These are phyloP conservation scores for Baccha elongata DNA, from an alignment of 2,888 invertebrate genomes.

Conservation along the genomic window DNA sequence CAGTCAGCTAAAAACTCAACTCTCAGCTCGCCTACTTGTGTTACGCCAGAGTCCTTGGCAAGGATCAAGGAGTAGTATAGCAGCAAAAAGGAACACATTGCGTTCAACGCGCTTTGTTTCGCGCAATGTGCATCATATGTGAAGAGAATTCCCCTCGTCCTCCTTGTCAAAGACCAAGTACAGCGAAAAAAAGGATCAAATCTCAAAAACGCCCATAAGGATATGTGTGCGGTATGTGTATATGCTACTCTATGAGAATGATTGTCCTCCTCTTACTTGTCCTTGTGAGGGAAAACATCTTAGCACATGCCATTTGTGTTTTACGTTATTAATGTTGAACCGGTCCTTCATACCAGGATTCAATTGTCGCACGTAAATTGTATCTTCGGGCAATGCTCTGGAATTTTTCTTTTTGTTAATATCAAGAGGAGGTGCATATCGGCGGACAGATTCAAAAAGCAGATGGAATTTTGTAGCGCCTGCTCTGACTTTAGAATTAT, in stretches of 20 bases:
- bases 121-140: slow-evolving; percentile 64
- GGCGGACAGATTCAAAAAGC: slow-evolving; percentile 59
- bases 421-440: slow-evolving; percentile 25
- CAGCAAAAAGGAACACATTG: slow-evolving; percentile 76
- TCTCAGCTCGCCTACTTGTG: slow-evolving; percentile 57
- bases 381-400: slow-evolving; percentile 70
- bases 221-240: slow-evolving; percentile 34
- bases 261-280: slow-evolving; percentile 68
- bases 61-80: slow-evolving; percentile 43
- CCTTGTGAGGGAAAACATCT: slow-evolving; percentile 50
- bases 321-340: slow-evolving; percentile 60
- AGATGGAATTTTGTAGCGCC: slow-evolving; percentile 61
- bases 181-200: slow-evolving; percentile 68
- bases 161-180: slow-evolving; percentile 16
- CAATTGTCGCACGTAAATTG: slow-evolving; percentile 65
- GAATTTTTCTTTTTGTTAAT: slow-evolving; percentile 4
- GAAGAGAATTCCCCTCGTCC: slow-evolving; percentile 22
- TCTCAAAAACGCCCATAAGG: slow-evolving; percentile 70
- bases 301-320: slow-evolving; percentile 70
- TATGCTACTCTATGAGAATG: slow-evolving; percentile 49
- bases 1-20: slow-evolving; percentile 46
- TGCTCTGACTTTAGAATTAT: slow-evolving; percentile 29
- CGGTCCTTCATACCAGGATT: slow-evolving; percentile 48
- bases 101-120: slow-evolving; percentile 63
- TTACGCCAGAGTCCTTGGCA: slow-evolving; percentile 27